phyloP scores from a whole-genome alignment of 2,888 invertebrate genomes.

The Aleiodes leptofemur region DNA sequence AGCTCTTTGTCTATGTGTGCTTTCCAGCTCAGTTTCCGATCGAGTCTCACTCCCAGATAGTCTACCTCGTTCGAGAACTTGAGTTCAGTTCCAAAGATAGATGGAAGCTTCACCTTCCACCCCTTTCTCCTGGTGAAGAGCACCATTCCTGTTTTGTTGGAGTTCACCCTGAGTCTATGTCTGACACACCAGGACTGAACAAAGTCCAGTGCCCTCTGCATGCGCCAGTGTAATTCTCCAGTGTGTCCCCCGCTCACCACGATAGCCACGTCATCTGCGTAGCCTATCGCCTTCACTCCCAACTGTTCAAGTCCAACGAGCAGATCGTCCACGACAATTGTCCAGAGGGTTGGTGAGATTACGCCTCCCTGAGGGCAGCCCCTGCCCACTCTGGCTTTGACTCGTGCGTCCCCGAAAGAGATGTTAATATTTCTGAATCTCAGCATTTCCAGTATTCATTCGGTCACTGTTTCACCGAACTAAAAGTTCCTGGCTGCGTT shows the following conservation, averaged over 20 bases:
- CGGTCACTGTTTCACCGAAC: neutral
- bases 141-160: constrained; percentile 47
- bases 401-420: neutral
- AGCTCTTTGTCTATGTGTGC: constrained; percentile 30
- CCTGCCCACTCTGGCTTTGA: constrained; percentile 21
- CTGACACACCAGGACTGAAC: constrained; percentile 35
- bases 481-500: neutral
- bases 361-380: constrained; percentile 47
- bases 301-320: neutral
- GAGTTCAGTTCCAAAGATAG: too few relatives aligned
- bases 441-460: constrained; percentile 38
- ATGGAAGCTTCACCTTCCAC: too few relatives aligned
- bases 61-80: too few relatives aligned
- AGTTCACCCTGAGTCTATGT: constrained; percentile 42
- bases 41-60: too few relatives aligned
- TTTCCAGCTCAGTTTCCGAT: constrained; percentile 31
- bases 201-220: constrained; percentile 40
- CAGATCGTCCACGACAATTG: constrained; percentile 42
- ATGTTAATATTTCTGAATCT: neutral
- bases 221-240: constrained; percentile 16
- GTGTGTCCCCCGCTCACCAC: constrained; percentile 34
- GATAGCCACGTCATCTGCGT: constrained; percentile 41
- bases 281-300: neutral
- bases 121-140: constrained; percentile 34
- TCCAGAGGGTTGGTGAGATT: constrained; percentile 45